Percentiles rank a stretch among this genome's conserved stretches.
These are phyloP conservation scores for Numenius phaeopus DNA, from an alignment of 2,797 vertebrate genomes.

Conservation along the genomic window DNA sequence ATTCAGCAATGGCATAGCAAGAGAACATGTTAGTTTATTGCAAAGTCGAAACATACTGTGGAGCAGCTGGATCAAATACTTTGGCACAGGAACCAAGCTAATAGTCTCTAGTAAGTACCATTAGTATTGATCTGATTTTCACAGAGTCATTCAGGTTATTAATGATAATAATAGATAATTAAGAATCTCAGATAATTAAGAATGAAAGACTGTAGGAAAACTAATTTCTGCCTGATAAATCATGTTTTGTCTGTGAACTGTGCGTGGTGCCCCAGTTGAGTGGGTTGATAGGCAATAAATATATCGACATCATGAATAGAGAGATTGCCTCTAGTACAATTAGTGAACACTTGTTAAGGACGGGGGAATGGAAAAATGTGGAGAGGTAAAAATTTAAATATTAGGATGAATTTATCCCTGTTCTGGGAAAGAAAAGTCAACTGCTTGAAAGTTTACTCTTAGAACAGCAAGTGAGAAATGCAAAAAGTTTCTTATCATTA, in stretches of 20 bases:
- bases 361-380: not conserved
- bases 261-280: not conserved
- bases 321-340: not conserved
- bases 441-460: not conserved
- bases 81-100: constrained; percentile 3
- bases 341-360: not conserved
- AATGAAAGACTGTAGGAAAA: not conserved
- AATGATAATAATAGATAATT: too few species aligned
- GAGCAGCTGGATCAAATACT: not conserved
- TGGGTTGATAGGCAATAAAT: not conserved
- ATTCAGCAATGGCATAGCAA: not conserved
- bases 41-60: constrained; percentile 13
- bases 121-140: not conserved
- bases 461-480: not conserved
- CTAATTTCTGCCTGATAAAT: not conserved
- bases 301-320: accelerated
- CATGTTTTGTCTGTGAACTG: not conserved
- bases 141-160: not conserved
- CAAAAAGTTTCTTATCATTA: not conserved
- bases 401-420: not conserved
- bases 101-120: constrained; percentile 53
- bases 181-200: not conserved
- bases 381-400: not conserved
- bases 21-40: not conserved
- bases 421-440: not conserved